Conservation (phyloP, 2,113 vertebrate genomes). For the Phylloscopus whistleri region DNA sequence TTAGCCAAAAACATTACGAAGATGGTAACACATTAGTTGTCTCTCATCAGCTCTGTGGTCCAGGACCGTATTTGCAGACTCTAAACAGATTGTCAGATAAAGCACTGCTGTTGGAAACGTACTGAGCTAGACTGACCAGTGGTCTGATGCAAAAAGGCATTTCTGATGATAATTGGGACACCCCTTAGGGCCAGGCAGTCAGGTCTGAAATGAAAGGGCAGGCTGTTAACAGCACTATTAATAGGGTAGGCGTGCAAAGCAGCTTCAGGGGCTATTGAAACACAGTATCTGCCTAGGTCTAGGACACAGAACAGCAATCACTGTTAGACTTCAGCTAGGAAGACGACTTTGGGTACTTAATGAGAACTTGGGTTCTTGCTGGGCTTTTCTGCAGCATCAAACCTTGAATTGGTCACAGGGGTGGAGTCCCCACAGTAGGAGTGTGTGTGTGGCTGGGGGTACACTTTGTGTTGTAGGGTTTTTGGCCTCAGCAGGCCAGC, state of each 20-base stretch:
- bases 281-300: not conserved
- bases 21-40: not conserved
- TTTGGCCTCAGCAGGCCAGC: not conserved
- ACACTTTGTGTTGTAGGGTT: not conserved
- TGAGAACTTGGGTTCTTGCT: not conserved
- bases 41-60: not conserved
- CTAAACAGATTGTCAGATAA: not conserved
- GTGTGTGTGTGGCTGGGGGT: fast-evolving
- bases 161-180: not conserved
- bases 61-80: not conserved
- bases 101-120: not conserved
- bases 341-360: not conserved
- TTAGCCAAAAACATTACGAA: not conserved
- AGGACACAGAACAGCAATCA: not conserved
- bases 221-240: not conserved
- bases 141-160: not conserved
- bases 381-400: not conserved
- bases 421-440: not conserved
- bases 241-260: not conserved
- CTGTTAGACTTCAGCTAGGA: not conserved
- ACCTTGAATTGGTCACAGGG: not conserved
- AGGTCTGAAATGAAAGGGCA: not conserved
- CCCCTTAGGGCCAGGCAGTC: not conserved
- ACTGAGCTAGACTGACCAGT: not conserved
- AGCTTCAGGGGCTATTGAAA: not conserved